These are phyloP conservation scores for Lamprotornis superbus DNA, from an alignment of 2,113 vertebrate species.

Conservation along the genomic window DNA sequence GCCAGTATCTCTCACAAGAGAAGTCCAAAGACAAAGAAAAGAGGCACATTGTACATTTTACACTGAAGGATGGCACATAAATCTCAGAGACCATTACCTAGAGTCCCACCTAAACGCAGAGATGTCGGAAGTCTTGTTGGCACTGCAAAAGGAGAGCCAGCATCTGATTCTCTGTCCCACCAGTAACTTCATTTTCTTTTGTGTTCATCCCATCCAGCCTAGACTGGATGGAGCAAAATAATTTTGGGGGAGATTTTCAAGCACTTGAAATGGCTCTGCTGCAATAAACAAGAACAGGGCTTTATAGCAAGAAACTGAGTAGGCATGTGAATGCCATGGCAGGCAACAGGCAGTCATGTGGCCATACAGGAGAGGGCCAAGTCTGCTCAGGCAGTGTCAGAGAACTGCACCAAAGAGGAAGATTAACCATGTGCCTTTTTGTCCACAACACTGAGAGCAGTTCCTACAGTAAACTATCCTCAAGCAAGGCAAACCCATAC, in stretches of 20 bases:
- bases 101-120: neutral
- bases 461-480: neutral
- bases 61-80: neutral
- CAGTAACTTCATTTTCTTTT: neutral
- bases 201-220: neutral
- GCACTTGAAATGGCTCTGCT: neutral
- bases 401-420: neutral
- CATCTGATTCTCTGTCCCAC: neutral
- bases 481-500: neutral
- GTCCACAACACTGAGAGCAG: neutral
- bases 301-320: neutral
- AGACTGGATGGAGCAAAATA: fast-evolving
- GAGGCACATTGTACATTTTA: neutral
- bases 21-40: neutral
- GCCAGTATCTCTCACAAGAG: neutral
- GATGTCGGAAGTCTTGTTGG: fast-evolving
- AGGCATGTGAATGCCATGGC: fast-evolving
- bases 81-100: neutral
- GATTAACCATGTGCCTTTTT: neutral
- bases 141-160: neutral
- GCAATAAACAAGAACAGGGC: neutral
- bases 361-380: neutral
- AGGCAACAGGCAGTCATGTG: neutral
- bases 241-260: neutral
- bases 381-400: neutral